Percentiles rank a stretch among this genome's conserved stretches.
Conservation (phyloP, 1,140 invertebrate genomes). For the Dermatophagoides farinae region DNA sequence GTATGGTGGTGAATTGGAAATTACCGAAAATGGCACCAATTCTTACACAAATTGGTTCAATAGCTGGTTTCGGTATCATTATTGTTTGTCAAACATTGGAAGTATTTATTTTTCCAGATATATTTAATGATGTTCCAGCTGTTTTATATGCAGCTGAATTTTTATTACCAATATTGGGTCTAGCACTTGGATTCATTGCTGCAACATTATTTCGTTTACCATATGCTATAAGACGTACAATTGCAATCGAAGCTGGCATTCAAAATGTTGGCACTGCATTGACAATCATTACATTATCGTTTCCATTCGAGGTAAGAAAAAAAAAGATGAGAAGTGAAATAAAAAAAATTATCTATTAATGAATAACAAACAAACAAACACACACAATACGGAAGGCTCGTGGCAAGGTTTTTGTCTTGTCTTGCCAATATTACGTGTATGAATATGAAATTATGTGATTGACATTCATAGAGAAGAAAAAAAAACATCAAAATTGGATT, state of each 20-base stretch:
- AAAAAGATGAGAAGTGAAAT: too few relatives aligned
- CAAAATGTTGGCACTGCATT: conserved; percentile 27
- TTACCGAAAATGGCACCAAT: conserved; percentile 21
- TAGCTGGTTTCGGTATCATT: conserved; percentile 20
- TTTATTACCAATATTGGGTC: conserved; percentile 25
- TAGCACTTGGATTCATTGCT: conserved; percentile 24
- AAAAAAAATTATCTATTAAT: too few relatives aligned
- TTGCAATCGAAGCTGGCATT: conserved; percentile 29
- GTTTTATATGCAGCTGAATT: conserved; percentile 23
- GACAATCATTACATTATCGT: conserved; percentile 21
- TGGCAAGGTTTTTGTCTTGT: too few relatives aligned
- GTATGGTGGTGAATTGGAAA: conserved; percentile 24
- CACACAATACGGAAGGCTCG: too few relatives aligned
- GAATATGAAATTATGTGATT: too few relatives aligned
- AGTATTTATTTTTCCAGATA: conserved; percentile 21
- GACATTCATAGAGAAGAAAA: too few relatives aligned
- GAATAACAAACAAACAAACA: too few relatives aligned
- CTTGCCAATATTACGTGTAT: too few relatives aligned
- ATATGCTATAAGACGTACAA: conserved; percentile 22
- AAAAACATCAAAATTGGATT: too few relatives aligned
- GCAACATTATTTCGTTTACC: conserved; percentile 23
- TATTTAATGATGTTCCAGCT: conserved; percentile 25
- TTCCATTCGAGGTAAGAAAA: conserved; percentile 18
- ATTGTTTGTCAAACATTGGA: conserved; percentile 21
- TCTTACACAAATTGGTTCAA: conserved; percentile 18